These are phyloP conservation scores for Drosophila varians DNA, from an alignment of 1,140 invertebrate genomes.

Conservation along the genomic window DNA sequence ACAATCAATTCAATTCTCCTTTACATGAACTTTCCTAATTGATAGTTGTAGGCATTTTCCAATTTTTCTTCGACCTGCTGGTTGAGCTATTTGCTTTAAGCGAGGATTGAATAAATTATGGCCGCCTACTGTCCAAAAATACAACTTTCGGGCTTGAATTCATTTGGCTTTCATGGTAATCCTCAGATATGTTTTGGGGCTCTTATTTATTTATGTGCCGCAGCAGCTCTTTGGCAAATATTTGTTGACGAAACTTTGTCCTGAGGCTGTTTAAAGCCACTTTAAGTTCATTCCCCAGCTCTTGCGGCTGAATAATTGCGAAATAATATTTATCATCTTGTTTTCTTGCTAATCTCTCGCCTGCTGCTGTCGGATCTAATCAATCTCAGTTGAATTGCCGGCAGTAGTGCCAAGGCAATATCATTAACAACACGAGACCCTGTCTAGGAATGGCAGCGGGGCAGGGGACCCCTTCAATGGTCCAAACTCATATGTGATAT, in stretches of 20 bases:
- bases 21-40: constrained; percentile 16
- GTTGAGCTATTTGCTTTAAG: not conserved
- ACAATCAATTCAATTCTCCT: constrained; percentile 21
- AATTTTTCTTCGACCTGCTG: not conserved
- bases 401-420: constrained; percentile 46
- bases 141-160: not conserved
- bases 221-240: constrained; percentile 4
- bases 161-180: constrained; percentile 5
- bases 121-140: not conserved
- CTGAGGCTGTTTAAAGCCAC: constrained; percentile 1
- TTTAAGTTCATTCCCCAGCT: not conserved
- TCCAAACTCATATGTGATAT: constrained; percentile 49
- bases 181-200: constrained; percentile 1
- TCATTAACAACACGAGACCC: constrained; percentile 69
- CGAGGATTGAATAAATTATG: constrained; percentile 25
- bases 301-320: constrained; percentile 20
- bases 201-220: constrained; percentile 3
- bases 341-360: constrained; percentile 18
- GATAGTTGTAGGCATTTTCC: constrained; percentile 4
- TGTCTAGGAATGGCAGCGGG: too few relatives aligned
- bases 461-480: too few relatives aligned
- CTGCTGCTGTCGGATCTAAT: constrained; percentile 39
- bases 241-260: constrained; percentile 1
- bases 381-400: constrained; percentile 54
- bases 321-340: constrained; percentile 55